phyloP scores from a whole-genome alignment of 2,113 vertebrate species.

The Cyrtonyx montezumae region DNA sequence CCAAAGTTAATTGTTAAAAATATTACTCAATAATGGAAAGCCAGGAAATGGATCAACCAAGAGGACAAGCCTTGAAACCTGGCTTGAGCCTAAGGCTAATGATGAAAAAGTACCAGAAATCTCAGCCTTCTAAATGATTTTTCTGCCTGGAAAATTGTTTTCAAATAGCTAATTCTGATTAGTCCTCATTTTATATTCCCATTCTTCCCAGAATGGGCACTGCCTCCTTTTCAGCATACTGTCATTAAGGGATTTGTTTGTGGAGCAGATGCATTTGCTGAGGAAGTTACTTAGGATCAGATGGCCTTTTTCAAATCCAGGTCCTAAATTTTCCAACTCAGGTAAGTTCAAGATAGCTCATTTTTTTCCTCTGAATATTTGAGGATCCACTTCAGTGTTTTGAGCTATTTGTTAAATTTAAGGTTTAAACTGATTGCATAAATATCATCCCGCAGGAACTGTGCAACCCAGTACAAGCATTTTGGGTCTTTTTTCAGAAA shows the following conservation, averaged over 20 bases:
- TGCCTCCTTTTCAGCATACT: not conserved
- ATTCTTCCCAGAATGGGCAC: not conserved
- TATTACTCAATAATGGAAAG: constrained; percentile 29
- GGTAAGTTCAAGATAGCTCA: not conserved
- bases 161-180: not conserved
- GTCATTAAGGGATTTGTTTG: not conserved
- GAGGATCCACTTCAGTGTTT: not conserved
- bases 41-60: constrained; percentile 15
- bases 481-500: not conserved
- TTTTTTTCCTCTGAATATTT: not conserved
- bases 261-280: not conserved
- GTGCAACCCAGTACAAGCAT: not conserved
- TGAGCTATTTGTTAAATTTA: not conserved
- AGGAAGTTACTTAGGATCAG: not conserved
- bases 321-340: not conserved
- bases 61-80: not conserved
- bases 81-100: not conserved
- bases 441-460: not conserved
- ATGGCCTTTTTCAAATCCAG: not conserved
- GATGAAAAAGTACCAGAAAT: not conserved
- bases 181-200: not conserved
- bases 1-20: constrained; percentile 13
- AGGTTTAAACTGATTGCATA: not conserved
- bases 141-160: constrained; percentile 23
- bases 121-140: constrained; percentile 1